Conservation (phyloP, 1,140 invertebrate species). For the Neotoxoptera formosana region DNA sequence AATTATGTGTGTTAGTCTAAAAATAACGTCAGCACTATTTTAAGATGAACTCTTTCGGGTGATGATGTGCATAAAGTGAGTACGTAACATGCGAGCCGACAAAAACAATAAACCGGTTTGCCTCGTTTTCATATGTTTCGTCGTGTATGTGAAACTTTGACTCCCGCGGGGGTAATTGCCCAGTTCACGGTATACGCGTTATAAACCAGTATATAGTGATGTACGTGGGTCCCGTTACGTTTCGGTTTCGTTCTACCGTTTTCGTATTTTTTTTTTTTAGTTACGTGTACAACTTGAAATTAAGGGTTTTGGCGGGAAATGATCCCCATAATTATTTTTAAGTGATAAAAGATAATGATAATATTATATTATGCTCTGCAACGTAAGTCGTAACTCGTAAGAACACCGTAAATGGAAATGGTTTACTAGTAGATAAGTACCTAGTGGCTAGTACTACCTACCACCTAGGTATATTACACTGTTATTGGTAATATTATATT, state of each 20-base stretch:
- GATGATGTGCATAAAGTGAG: slow-evolving; percentile 14
- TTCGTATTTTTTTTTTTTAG: background rate
- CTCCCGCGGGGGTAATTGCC: slow-evolving; percentile 35
- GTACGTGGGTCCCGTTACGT: slow-evolving; percentile 19
- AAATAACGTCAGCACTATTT: background rate
- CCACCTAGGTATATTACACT: too few relatives aligned
- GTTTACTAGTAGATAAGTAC: too few relatives aligned
- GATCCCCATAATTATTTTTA: background rate
- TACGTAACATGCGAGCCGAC: background rate
- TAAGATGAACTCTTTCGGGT: background rate
- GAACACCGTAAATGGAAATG: background rate
- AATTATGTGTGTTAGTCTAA: slow-evolving; percentile 22
- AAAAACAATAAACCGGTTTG: slow-evolving; percentile 52
- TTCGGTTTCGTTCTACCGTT: background rate
- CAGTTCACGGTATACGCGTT: slow-evolving; percentile 30
- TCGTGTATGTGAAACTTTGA: background rate
- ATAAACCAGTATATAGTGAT: slow-evolving; percentile 27
- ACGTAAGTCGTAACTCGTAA: background rate
- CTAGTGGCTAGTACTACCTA: too few relatives aligned
- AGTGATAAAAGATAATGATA: background rate
- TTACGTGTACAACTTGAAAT: background rate
- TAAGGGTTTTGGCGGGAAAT: slow-evolving; percentile 21
- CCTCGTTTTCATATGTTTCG: background rate
- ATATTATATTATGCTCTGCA: background rate
- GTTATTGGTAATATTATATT: background rate